These are phyloP conservation scores for Macrosoma leucophasiata DNA, from an alignment of 2,888 invertebrate genomes.

Conservation along the genomic window DNA sequence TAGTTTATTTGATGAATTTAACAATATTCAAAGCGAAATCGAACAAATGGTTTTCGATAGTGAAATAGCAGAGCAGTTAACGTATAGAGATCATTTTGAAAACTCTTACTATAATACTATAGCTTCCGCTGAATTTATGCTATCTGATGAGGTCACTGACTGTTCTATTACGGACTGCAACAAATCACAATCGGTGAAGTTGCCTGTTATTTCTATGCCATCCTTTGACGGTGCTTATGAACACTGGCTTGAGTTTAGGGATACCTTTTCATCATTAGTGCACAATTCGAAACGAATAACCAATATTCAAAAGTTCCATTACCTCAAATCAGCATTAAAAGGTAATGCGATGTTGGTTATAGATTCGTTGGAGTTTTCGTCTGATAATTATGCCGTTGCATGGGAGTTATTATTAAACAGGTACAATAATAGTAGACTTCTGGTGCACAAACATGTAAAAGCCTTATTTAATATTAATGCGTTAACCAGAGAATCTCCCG, in stretches of 20 bases:
- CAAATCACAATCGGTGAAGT: conserved; percentile 5
- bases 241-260: conserved; percentile 11
- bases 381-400: conserved; percentile 7
- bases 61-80: conserved; percentile 6
- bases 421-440: conserved; percentile 8
- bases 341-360: conserved; percentile 6
- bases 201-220: conserved; percentile 12
- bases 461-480: conserved; percentile 16
- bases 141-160: conserved; percentile 3
- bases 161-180: conserved; percentile 3
- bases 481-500: conserved; percentile 19
- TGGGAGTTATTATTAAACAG: conserved; percentile 13
- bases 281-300: conserved; percentile 5
- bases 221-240: conserved; percentile 16
- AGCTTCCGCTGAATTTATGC: conserved; percentile 3
- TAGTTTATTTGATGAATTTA: conserved; percentile 5
- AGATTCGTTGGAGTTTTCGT: conserved; percentile 6
- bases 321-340: conserved; percentile 9
- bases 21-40: conserved; percentile 2
- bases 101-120: conserved; percentile 1
- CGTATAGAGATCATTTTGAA: conserved; percentile 6
- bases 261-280: conserved; percentile 6
- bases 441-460: conserved; percentile 14
- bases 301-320: conserved; percentile 5
- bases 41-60: conserved; percentile 3